Evolutionary conservation across 30 jellyfish, hydroid and myxozoan genomes (phyloP), one percentile per base, ranked within the genome.

Genomic region (Turritopsis rubra): DNA sequence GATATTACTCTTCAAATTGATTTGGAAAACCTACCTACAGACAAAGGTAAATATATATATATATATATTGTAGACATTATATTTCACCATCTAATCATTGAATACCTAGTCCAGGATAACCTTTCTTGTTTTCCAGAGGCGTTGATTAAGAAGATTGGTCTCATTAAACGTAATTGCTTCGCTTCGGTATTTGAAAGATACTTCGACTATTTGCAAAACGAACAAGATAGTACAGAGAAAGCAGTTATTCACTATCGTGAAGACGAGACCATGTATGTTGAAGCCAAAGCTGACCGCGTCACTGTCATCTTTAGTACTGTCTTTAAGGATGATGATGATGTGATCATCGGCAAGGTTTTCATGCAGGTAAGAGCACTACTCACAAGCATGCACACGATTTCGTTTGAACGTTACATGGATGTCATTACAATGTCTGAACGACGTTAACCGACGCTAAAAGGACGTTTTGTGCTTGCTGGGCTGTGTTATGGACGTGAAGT

Each of bases 221-320:
- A 80, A 65, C 96, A 84, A 18, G 98, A 73, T 31, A 65, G 89
- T 17, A 72, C 53, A 29, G 97, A 92, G 71, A 88, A 88, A 53
- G 98, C 98, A n/a, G 96, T 92, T 23, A 85, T 92, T 52, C 94
- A 92, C 78, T 92, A 92, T 79, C 98, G 98, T 52, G 98, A 92
- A n/a, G 98, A 88, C 78, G 98, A 92, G 81, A 92, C 98, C 27
- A 84, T 92, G 96, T 92, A 92, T 52, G 96, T 92, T 27, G 98
- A 92, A 68, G 90, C 98, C 18, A 88, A 88, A 78, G 95, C 88
- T 19, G 98, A 92, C 88, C 60, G 98, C 71, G 98, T 92, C 73
- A 92, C 98, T 30, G 96, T 92, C 29, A 85, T 92, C 25, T 92
- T 92, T 90, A 87, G 96, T 83, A 92, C 98, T 19, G 98, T 92